phyloP scores from a whole-genome alignment of 1,140 invertebrate genomes.

The Lordiphosa stackelbergi region DNA sequence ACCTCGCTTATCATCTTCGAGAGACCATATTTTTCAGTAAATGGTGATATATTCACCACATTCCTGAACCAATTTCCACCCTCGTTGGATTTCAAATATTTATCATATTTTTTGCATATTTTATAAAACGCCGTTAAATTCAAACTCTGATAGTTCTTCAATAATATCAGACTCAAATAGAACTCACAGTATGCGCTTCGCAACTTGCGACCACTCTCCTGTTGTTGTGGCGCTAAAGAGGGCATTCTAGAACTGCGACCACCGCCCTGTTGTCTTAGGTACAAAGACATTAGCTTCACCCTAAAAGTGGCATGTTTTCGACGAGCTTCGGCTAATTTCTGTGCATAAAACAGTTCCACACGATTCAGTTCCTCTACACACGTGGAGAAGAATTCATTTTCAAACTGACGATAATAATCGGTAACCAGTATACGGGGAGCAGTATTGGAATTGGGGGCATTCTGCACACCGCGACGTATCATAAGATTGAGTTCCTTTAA shows the following conservation, averaged over 20 bases:
- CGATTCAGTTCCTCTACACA: neutral
- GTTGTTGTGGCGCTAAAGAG: neutral
- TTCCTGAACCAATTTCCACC: neutral
- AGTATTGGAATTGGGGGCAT: slow-evolving; percentile 9
- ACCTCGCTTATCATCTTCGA: slow-evolving; percentile 52
- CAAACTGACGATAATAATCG: neutral
- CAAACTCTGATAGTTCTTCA: no score
- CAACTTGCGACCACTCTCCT: no score
- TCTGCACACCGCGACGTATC: slow-evolving; percentile 2
- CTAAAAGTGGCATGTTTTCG: slow-evolving; percentile 2
- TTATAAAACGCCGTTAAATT: no score
- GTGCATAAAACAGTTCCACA: neutral
- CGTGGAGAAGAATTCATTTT: neutral
- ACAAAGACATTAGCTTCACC: neutral
- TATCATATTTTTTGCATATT: neutral
- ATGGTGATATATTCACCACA: neutral
- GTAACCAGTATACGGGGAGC: neutral
- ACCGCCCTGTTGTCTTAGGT: neutral
- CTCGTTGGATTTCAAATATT: neutral
- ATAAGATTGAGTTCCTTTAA: no score
- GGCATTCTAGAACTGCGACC: neutral
- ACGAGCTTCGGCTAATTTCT: neutral
- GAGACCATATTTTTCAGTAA: neutral
- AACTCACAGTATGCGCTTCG: no score
- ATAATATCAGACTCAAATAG: no score